Percentiles rank a stretch among this genome's conserved stretches.
Conservation (phyloP, 1,140 invertebrate genomes). For the Bicyclus anynana region DNA sequence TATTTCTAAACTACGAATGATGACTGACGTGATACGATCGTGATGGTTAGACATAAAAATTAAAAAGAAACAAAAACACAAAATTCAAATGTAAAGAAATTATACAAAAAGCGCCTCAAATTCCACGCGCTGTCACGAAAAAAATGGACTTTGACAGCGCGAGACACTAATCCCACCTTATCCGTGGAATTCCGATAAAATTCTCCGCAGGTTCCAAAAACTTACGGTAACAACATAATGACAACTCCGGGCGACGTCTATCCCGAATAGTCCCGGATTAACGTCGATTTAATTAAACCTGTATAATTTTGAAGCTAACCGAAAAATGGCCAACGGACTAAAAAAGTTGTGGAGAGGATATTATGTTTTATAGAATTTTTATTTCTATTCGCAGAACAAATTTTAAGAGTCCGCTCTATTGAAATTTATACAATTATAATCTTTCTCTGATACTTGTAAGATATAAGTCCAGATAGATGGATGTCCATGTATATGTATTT, state of each 20-base stretch:
- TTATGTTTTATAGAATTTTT: not conserved
- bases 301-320: slow-evolving; percentile 60
- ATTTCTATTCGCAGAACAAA: not conserved
- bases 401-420: too few relatives aligned
- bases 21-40: too few relatives aligned
- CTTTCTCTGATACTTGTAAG: too few relatives aligned
- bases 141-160: slow-evolving; percentile 29
- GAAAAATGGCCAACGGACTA: slow-evolving; percentile 1
- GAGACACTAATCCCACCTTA: slow-evolving; percentile 49
- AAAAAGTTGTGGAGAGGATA: slow-evolving; percentile 1
- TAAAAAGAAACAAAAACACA: too few relatives aligned
- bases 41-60: too few relatives aligned
- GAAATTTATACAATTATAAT: too few relatives aligned
- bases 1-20: too few relatives aligned
- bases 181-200: slow-evolving; percentile 45
- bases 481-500: too few relatives aligned
- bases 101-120: not conserved
- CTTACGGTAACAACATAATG: slow-evolving; percentile 67
- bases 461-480: too few relatives aligned
- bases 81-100: too few relatives aligned
- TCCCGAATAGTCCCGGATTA: slow-evolving; percentile 61
- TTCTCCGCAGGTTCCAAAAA: slow-evolving; percentile 51
- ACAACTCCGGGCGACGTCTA: slow-evolving; percentile 50
- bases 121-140: not conserved
- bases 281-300: slow-evolving; percentile 75